Conservation (phyloP, 2,888 invertebrate species). For the Agriopis aurantiaria region DNA sequence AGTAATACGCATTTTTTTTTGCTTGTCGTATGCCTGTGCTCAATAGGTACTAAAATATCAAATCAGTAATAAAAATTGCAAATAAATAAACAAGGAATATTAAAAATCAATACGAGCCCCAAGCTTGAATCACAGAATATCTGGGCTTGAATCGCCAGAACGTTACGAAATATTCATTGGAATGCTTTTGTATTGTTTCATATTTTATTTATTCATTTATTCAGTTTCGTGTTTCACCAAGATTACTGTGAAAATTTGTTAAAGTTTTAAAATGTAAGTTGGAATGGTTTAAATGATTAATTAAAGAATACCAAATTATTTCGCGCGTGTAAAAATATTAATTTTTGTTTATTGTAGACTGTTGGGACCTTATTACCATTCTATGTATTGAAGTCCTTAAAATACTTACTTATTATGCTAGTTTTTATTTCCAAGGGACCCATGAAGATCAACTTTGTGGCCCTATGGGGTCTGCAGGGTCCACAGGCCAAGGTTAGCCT, state of each 20-base stretch:
- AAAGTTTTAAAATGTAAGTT: too few species aligned
- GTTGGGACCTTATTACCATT: too few species aligned
- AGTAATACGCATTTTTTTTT: too few species aligned
- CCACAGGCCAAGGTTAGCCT: slow-evolving; percentile 10
- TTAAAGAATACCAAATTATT: too few species aligned
- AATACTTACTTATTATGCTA: not conserved
- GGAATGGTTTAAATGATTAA: too few species aligned
- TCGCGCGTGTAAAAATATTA: too few species aligned
- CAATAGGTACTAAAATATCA: too few species aligned
- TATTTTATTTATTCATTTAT: slow-evolving; percentile 50
- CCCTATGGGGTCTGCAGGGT: slow-evolving; percentile 13
- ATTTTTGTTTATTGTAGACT: too few species aligned
- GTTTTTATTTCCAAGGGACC: slow-evolving; percentile 1
- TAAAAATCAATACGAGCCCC: not conserved
- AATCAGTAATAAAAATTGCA: not conserved
- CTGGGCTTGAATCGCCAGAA: not conserved
- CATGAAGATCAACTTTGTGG: slow-evolving; percentile 20
- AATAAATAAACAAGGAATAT: not conserved
- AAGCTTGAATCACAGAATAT: not conserved
- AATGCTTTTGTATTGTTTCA: slow-evolving; percentile 10
- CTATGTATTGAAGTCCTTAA: too few species aligned
- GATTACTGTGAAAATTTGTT: slow-evolving; percentile 35
- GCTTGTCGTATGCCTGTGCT: too few species aligned
- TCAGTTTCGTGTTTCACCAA: slow-evolving; percentile 48
- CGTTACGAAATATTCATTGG: not conserved